Evolutionary conservation across 2,888 invertebrate species (phyloP).

Genomic region (Listrodromus nycthemerus): DNA sequence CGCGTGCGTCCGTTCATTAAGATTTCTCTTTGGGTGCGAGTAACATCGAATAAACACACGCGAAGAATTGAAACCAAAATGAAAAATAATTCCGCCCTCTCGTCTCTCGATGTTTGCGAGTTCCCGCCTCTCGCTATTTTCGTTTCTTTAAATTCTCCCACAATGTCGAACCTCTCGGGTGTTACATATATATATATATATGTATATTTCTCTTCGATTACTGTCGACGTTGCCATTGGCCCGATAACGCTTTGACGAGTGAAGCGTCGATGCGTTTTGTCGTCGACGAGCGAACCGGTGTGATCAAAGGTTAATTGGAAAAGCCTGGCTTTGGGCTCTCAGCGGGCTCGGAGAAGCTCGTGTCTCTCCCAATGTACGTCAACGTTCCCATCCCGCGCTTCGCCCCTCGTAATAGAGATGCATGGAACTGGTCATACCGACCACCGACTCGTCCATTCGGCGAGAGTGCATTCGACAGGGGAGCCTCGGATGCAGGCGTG

Average conservation of each 20-base stretch:
- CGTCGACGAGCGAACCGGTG: constrained; percentile 47
- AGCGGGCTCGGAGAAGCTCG: constrained; percentile 71
- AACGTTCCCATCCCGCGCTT: background rate
- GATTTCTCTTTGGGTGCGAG: constrained; percentile 31
- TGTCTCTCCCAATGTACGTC: constrained; percentile 25
- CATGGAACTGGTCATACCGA: constrained; percentile 3
- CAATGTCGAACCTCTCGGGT: constrained; percentile 17
- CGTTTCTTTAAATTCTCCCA: background rate
- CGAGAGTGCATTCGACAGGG: constrained; percentile 25
- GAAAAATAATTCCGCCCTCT: background rate
- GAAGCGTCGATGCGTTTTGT: constrained; percentile 32
- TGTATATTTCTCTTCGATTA: constrained; percentile 25
- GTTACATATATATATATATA: background rate
- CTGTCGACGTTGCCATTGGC: constrained; percentile 20
- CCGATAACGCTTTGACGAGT: constrained; percentile 29
- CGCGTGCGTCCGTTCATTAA: constrained; percentile 43
- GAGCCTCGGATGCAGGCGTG: background rate
- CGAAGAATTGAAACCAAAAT: background rate
- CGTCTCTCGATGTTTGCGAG: background rate
- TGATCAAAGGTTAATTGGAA: constrained; percentile 80
- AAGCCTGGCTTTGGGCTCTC: constrained; percentile 61
- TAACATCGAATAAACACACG: background rate
- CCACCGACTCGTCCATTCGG: constrained; percentile 21
- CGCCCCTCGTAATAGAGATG: background rate
- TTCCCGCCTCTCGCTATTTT: no score